These are phyloP conservation scores for Neosilurus hyrtlii DNA, from an alignment of 2,797 vertebrate species.

Conservation along the genomic window DNA sequence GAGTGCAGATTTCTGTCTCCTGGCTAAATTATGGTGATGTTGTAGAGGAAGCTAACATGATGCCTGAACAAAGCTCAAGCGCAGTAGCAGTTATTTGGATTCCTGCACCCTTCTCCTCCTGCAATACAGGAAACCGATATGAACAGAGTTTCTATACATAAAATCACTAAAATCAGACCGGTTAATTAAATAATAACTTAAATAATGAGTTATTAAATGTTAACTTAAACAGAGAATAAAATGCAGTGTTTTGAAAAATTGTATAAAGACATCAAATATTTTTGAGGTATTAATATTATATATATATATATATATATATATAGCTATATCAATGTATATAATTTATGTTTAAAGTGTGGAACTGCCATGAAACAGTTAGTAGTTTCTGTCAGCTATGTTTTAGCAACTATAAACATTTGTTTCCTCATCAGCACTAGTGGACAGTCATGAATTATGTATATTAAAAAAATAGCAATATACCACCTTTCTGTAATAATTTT, in stretches of 20 bases:
- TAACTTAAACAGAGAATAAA: neutral
- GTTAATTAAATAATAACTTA: neutral
- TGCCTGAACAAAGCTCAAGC: conserved; percentile 9
- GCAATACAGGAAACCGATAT: neutral
- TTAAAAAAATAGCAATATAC: neutral
- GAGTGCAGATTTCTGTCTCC: conserved; percentile 25
- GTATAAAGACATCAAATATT: too few relatives aligned
- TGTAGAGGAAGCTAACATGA: conserved; percentile 18
- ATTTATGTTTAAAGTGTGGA: neutral
- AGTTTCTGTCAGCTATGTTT: neutral
- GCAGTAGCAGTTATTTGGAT: conserved; percentile 13
- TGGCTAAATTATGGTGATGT: conserved; percentile 21
- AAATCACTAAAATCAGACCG: neutral
- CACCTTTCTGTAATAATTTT: neutral
- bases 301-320: too few relatives aligned
- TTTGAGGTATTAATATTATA: too few relatives aligned
- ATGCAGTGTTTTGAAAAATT: too few relatives aligned
- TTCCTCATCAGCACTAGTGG: neutral
- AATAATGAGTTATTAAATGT: neutral
- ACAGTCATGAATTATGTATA: neutral
- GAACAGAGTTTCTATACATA: neutral
- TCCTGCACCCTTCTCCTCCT: neutral
- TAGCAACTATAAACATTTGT: neutral
- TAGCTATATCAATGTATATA: too few relatives aligned
- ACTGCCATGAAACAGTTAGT: neutral